Evolutionary conservation across 35 echinoderm and acorn worm species (phyloP).

Genomic region (Lytechinus variegatus): DNA sequence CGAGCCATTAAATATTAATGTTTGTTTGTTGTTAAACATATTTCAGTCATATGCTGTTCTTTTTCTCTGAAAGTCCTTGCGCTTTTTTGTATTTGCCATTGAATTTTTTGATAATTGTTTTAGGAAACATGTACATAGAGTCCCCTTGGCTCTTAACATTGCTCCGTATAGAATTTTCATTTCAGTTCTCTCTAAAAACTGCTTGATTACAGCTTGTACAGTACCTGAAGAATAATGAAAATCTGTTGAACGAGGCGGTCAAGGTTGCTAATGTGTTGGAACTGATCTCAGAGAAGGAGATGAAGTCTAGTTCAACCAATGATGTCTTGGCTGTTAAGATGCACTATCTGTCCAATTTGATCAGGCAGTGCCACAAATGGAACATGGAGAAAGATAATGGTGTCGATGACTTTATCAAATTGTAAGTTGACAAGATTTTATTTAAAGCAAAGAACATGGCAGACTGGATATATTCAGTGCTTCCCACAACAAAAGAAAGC

Average conservation of each 20-base stretch:
- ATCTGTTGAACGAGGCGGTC: constrained; percentile 76
- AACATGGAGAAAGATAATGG: constrained; percentile 80
- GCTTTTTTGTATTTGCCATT: too few relatives aligned
- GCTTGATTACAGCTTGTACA: constrained; percentile 63
- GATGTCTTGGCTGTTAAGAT: constrained; percentile 91
- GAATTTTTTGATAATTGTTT: too few relatives aligned
- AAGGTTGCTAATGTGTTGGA: constrained; percentile 73
- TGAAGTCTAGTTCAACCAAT: constrained; percentile 78
- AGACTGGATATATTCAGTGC: too few relatives aligned
- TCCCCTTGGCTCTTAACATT: too few relatives aligned
- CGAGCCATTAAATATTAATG: too few relatives aligned
- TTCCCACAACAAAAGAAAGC: too few relatives aligned
- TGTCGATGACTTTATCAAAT: constrained; percentile 74
- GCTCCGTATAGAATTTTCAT: not conserved
- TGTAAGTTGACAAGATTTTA: constrained; percentile 56
- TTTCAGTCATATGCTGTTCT: too few relatives aligned
- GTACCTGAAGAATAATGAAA: constrained; percentile 68
- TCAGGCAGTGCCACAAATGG: constrained; percentile 81
- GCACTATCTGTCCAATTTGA: constrained; percentile 76
- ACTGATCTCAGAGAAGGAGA: constrained; percentile 81
- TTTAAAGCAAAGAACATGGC: not conserved
- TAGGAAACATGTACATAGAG: too few relatives aligned
- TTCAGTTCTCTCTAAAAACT: not conserved
- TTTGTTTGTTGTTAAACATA: too few relatives aligned
- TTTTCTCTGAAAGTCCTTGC: too few relatives aligned